Evolutionary conservation across 2,113 vertebrate genomes (phyloP).

Genomic region (Sphyrna mokarran): DNA sequence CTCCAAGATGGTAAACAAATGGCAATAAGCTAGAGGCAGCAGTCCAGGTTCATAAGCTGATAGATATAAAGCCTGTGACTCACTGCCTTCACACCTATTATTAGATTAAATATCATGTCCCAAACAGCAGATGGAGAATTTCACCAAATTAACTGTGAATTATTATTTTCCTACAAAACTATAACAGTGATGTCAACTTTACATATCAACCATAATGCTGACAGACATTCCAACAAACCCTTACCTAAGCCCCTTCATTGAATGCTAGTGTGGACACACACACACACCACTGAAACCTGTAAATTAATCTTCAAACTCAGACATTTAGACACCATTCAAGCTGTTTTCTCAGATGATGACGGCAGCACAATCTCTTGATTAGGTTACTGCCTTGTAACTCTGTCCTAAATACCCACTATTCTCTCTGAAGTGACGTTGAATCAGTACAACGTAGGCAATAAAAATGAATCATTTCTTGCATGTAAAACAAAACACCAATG

Average conservation of each 20-base stretch:
- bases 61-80: background rate
- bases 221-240: background rate
- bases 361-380: background rate
- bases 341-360: background rate
- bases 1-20: background rate
- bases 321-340: background rate
- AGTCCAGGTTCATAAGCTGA: background rate
- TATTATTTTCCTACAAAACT: conserved; percentile 13
- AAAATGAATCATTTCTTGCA: background rate
- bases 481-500: no score
- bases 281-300: background rate
- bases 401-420: background rate
- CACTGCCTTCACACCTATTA: background rate
- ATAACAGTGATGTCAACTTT: conserved; percentile 1
- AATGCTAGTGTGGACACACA: no score
- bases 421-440: background rate
- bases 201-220: background rate
- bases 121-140: background rate
- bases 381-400: background rate
- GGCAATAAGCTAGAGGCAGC: background rate
- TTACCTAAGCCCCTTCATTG: no score
- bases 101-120: background rate
- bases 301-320: conserved; percentile 23
- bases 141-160: background rate
- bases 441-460: background rate